Evolutionary conservation across 2,888 invertebrate genomes (phyloP).

Genomic region (Ichneumoninae sp.): DNA sequence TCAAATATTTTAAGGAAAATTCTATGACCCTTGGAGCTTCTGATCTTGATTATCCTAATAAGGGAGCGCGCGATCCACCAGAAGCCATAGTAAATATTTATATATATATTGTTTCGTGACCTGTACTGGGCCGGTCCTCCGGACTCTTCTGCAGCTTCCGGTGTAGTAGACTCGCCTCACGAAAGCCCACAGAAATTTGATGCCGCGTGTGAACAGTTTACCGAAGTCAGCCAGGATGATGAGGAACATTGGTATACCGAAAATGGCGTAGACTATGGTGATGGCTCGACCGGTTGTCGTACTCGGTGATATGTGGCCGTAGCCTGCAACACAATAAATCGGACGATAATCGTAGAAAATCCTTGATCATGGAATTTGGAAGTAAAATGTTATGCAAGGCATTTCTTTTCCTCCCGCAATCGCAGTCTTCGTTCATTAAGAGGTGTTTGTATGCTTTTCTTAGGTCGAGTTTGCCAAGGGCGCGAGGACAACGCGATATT

Average conservation of each 20-base stretch:
- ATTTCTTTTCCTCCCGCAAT: neutral
- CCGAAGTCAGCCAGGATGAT: constrained; percentile 98
- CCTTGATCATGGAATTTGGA: neutral
- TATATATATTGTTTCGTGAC: constrained; percentile 82
- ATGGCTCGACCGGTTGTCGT: constrained; percentile 94
- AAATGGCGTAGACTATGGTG: constrained; percentile 96
- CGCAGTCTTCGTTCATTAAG: too few relatives aligned
- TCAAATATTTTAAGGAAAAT: too few relatives aligned
- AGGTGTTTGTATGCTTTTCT: constrained; percentile 24
- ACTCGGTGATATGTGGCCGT: constrained; percentile 97
- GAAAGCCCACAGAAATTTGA: constrained; percentile 96
- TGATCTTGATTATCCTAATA: too few relatives aligned
- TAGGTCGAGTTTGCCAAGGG: constrained; percentile 2
- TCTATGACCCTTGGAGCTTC: too few relatives aligned
- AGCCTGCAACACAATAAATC: constrained; percentile 88
- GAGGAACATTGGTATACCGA: constrained; percentile 98
- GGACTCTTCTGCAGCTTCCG: constrained; percentile 91
- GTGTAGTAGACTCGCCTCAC: constrained; percentile 94
- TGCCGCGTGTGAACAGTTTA: constrained; percentile 93
- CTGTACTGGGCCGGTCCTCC: constrained; percentile 91
- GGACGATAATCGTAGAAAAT: neutral
- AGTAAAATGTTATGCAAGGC: neutral
- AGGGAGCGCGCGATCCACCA: too few relatives aligned
- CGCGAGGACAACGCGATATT: neutral
- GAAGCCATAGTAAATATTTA: too few relatives aligned